Base-by-base conservation (phyloP, 1,140 invertebrate genomes). In the Scaptomyza graminum region DNA sequence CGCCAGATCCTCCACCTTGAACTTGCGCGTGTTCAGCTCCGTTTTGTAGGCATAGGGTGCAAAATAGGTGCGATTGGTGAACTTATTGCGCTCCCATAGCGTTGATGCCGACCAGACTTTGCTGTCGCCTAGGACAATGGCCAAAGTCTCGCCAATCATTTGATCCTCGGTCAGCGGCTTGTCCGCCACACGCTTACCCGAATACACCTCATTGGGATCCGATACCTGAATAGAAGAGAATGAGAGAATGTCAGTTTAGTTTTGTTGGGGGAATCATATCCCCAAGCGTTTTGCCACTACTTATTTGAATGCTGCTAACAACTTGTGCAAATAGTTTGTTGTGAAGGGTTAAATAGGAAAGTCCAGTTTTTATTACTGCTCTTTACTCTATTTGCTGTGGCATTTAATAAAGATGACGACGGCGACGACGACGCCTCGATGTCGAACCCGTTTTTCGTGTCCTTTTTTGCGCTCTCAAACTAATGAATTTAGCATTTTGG, bases 41-140 rank as follows among this genome's bases (percentile, higher is more conserved):
- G 93, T 95, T 87, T 97, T 97, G 91, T 97, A 99, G 22, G 98
- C 98, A 91, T 95, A 98, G 0, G 98, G 98, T 15, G 97, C 98
- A 92, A 99, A 99, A 63, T 95, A 94, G 34, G 97, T 97, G 79
- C 97, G 92, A 90, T 98, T 98, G 0, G 96, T 95, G 91, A 99
- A 99, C 92, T 99, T 98, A 90, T 99, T 98, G 46, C 96, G 94
- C 88, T 99, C 98, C 96, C 98, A 99, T 90, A 95, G 98, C 13
- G 96, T 97, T 25, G 97, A 97, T 65, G 97, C 96, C 6, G 96
- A 96, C 95, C 97, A 97, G 71, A 99, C 96, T 92, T 96, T 96
- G 46, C 96, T 95, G 92, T 99, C 97, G 16, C 97, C 97, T 79
- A 99, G 94, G 0, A 99, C 95, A 50, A 98, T 93, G 13, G 98